A percentile compares a stretch with the other conserved stretches of the same genome.
These are phyloP conservation scores for Chrosomus eos DNA, from an alignment of 2,797 vertebrate genomes.

Conservation along the genomic window DNA sequence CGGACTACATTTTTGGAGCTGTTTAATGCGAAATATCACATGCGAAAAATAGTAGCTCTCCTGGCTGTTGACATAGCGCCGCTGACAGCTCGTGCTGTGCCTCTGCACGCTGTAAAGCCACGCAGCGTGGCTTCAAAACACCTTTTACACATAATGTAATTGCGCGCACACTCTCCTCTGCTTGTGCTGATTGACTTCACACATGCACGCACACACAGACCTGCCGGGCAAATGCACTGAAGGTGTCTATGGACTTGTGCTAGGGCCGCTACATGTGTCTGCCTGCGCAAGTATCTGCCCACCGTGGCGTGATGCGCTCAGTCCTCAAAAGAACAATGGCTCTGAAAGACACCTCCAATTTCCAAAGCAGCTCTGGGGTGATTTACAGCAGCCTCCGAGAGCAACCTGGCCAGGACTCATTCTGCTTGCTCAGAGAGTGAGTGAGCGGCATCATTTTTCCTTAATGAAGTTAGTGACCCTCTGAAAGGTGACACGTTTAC, in stretches of 20 bases:
- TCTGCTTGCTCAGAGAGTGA: constrained; percentile 75
- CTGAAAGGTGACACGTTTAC: constrained; percentile 85
- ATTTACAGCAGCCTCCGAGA: constrained; percentile 68
- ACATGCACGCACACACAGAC: background rate
- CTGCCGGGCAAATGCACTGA: constrained; percentile 33
- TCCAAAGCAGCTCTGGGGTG: constrained; percentile 67
- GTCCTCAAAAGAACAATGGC: constrained; percentile 67
- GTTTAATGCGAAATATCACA: constrained; percentile 74
- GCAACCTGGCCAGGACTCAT: constrained; percentile 69
- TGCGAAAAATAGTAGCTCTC: constrained; percentile 69
- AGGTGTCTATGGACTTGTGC: constrained; percentile 36
- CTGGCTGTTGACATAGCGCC: constrained; percentile 76
- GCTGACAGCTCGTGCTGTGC: constrained; percentile 71
- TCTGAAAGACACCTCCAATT: constrained; percentile 66
- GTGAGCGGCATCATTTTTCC: constrained; percentile 79
- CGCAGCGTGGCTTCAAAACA: constrained; percentile 65
- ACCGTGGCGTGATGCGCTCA: constrained; percentile 61
- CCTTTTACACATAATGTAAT: constrained; percentile 77
- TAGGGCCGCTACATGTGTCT: constrained; percentile 39
- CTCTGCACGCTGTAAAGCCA: constrained; percentile 72
- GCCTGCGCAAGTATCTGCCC: constrained; percentile 54
- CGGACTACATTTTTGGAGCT: constrained; percentile 67
- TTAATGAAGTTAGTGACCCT: constrained; percentile 88
- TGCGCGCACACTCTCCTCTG: constrained; percentile 75
- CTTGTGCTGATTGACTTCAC: constrained; percentile 60